Evolutionary conservation across 64 coral and sea anemone genomes (phyloP).

Genomic region (Pachyseris speciosa): DNA sequence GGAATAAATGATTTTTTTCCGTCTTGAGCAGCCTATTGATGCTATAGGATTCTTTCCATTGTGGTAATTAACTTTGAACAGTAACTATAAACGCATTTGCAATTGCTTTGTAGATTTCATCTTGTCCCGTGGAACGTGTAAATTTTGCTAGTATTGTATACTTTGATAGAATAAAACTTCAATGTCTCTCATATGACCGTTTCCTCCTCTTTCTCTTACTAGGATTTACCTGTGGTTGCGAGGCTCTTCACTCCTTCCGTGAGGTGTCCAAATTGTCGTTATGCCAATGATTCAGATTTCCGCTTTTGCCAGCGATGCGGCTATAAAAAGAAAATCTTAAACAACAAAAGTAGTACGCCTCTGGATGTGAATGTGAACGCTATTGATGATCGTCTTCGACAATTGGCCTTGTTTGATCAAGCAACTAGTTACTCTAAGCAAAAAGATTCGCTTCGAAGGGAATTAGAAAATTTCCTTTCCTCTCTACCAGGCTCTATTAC

Average conservation of each 20-base stretch:
- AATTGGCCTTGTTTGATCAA: no score
- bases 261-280: no score
- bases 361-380: no score
- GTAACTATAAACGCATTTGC: background rate
- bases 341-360: no score
- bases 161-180: background rate
- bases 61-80: background rate
- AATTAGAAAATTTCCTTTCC: no score
- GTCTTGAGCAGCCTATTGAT: background rate
- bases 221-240: conserved; percentile 14
- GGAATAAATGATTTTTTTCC: background rate
- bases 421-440: no score
- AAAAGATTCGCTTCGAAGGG: no score
- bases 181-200: background rate
- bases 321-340: no score
- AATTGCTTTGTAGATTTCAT: background rate
- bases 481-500: no score
- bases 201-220: background rate
- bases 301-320: no score
- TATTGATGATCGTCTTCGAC: no score
- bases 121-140: background rate
- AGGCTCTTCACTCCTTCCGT: conserved; percentile 25
- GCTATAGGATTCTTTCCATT: background rate
- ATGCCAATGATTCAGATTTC: no score
- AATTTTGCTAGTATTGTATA: background rate